Evolutionary conservation across 2,888 invertebrate species (phyloP), one percentile per base, ranked within the genome.

Genomic region (Pheosia gnoma): DNA sequence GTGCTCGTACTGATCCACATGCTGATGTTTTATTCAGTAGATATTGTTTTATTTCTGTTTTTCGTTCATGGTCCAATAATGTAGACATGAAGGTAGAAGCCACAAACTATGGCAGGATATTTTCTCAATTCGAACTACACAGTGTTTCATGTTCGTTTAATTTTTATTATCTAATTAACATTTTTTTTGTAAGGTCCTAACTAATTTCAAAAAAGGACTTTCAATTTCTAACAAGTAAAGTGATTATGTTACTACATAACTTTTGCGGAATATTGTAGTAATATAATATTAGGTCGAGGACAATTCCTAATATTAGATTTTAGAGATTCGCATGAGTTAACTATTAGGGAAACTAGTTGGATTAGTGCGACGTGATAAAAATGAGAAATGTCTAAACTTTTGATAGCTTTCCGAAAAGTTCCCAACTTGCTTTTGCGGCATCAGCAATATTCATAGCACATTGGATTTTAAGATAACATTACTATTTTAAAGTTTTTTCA

Each of bases 321-420:
- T 47, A 47, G 6, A 52, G 36, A 52, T 37, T 53, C 38, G 53
- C 53, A 53, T 53, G 53, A 53, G 37, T 37, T 37, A 5, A 11
- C 10, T 9, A 11, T 37, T 53, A 25, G 0, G n/a, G 7, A 11
- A 37, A 53, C 53, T 11, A 53, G 9, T 37, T 0, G 53, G 37
- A 53, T 53, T 37, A 53, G 3, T 25, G 25, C n/a, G 47, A 47
- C 36, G 53, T 37, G 11, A 53, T 37, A 36, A 53, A 53, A 38
- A 37, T 53, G 11, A 53, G 11, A 53, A 37, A 53, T 53, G 37
- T 37, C 11, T 4, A 37, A 11, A 53, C 37, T 53, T 53, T 9
- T 37, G 37, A 53, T 53, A 37, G 53, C 53, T 53, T 37, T 53
- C 53, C 37, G 53, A 37, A 37, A 53, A 53, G 37, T 53, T 36